These are phyloP conservation scores for Coelogynopora nodosa DNA, from an alignment of 2,888 invertebrate genomes.

Conservation along the genomic window DNA sequence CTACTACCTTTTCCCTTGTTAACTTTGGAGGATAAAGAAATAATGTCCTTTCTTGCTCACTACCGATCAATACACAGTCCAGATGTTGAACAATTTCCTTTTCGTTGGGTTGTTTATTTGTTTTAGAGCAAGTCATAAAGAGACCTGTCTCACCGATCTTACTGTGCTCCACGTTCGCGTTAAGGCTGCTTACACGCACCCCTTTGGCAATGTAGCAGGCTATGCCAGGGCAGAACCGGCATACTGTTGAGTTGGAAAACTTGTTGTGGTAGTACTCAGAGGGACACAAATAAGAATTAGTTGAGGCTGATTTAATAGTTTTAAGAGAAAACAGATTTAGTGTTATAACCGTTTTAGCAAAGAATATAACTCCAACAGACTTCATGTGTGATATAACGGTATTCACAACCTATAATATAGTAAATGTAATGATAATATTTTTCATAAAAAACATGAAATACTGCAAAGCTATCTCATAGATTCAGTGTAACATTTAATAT, in stretches of 20 bases:
- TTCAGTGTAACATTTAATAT: no score
- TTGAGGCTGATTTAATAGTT: no score
- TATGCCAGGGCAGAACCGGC: background rate
- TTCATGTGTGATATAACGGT: no score
- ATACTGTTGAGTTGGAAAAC: background rate
- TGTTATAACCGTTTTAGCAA: no score
- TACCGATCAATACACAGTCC: background rate
- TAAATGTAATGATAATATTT: no score
- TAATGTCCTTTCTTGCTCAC: background rate
- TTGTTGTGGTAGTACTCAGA: background rate
- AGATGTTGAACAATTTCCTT: background rate
- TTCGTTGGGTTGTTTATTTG: background rate
- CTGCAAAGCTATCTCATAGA: no score
- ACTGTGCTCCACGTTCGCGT: background rate
- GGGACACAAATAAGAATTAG: background rate
- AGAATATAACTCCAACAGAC: no score
- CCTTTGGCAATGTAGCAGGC: background rate
- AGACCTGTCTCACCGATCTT: background rate
- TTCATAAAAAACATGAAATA: no score
- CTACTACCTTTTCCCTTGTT: background rate
- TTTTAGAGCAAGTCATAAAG: background rate
- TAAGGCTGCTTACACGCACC: background rate
- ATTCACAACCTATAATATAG: no score
- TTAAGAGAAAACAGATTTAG: no score
- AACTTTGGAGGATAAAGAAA: conserved; percentile 8